A percentile compares a stretch with the other conserved stretches of the same genome.
phyloP scores from a whole-genome alignment of 1,140 invertebrate genomes.

The Antheraea pernyi region DNA sequence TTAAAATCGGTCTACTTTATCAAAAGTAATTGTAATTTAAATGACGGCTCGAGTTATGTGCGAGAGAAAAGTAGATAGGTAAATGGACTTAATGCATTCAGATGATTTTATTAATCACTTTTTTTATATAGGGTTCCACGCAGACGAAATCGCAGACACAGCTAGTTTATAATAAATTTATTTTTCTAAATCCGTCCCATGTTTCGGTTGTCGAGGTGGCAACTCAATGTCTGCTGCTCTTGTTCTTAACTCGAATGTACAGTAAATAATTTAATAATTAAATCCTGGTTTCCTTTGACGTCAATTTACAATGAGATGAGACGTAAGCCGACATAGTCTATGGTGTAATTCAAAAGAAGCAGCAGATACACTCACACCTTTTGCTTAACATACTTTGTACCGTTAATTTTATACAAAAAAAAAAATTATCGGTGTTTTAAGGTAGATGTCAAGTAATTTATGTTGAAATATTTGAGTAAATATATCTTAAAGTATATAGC shows the following conservation, averaged over 20 bases:
- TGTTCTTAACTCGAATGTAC: constrained; percentile 18
- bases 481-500: background rate
- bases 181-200: background rate
- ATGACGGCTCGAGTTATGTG: too few relatives aligned
- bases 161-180: background rate
- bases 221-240: background rate
- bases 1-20: too few relatives aligned
- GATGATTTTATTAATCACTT: too few relatives aligned
- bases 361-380: background rate
- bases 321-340: background rate
- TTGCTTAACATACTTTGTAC: too few relatives aligned
- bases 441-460: background rate
- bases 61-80: too few relatives aligned
- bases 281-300: constrained; percentile 29
- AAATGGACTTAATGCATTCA: too few relatives aligned
- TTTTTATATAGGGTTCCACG: background rate
- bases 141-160: too few relatives aligned
- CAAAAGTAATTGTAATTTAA: too few relatives aligned
- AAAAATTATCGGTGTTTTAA: too few relatives aligned
- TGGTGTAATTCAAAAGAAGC: background rate
- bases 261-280: constrained; percentile 56
- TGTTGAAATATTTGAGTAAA: background rate
- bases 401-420: too few relatives aligned
- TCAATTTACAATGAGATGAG: constrained; percentile 34
- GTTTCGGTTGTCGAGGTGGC: background rate